Base-by-base conservation (phyloP, 2,888 invertebrate species). In the Neoascia interrupta region DNA sequence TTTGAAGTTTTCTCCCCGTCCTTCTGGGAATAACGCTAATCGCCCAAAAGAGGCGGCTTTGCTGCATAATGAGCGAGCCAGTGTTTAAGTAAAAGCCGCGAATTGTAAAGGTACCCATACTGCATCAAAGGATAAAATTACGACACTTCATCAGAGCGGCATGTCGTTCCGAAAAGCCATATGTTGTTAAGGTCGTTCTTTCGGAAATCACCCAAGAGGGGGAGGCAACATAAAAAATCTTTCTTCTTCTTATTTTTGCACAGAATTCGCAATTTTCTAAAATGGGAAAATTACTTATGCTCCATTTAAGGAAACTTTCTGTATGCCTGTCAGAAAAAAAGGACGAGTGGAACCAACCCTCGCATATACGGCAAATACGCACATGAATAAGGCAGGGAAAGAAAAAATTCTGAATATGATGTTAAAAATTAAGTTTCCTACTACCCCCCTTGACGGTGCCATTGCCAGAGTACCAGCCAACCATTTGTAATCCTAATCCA, bases 401-500 rank as follows among this genome's bases (percentile, higher is more conserved):
- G 45, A 31, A 45, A 64, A 66, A 19, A 43, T 45, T 61, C 73
- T 34, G 43, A 79, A 79, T 68, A 79, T 79, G 73, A 79, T 79
- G 79, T 79, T 73, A 73, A 79, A 79, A 79, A 79, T 79, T 79
- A 79, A 79, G 73, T 73, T 79, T 61, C 37, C 49, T 19, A 15
- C 43, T 58, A 54, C 49, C 26, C 45, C 60, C 39, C 47, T 6
- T 31, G 8, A 31, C 18, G 8, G 36, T 18, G 49, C 51, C 41
- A 43, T 51, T 11, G 43, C 43, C 58, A 66, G 49, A 43, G 60
- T 11, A 51, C 43, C 58, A 66, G 49, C 19, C 54, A 73, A 54
- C 73, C 72, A 73, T 79, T 79, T 73, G 73, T 73, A 73, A 73
- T 73, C 79, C 73, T 79, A 79, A 79, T 79, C 79, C 73, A 79